A percentile compares a stretch with the other conserved stretches of the same genome.
These are phyloP conservation scores for Microcebus ravelobensis DNA, from an alignment of 2,113 vertebrate species.

Conservation along the genomic window DNA sequence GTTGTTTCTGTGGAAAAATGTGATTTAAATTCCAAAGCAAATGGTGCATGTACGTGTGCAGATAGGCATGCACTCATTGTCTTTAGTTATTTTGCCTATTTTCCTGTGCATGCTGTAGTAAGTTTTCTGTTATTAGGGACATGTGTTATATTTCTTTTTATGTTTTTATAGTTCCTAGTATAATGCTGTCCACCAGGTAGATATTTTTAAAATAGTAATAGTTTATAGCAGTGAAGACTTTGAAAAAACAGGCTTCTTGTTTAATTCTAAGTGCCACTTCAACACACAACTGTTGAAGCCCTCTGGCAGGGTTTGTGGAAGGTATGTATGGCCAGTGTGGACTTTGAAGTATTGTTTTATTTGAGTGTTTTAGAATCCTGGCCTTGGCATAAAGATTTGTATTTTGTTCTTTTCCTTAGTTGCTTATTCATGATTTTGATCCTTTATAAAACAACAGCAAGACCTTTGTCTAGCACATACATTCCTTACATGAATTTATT, in stretches of 20 bases:
- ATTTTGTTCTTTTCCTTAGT: not conserved
- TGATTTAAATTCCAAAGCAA: conserved; percentile 51
- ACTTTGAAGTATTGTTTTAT: conserved; percentile 27
- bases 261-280: not conserved
- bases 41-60: not conserved
- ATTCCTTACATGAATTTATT: not conserved
- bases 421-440: conserved; percentile 7
- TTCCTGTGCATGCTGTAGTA: not conserved
- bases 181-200: not conserved
- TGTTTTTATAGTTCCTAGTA: conserved; percentile 7
- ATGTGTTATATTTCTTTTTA: not conserved
- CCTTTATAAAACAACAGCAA: not conserved
- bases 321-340: not conserved
- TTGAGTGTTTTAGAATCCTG: conserved; percentile 47
- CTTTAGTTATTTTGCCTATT: not conserved
- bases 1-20: not conserved
- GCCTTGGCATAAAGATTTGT: not conserved
- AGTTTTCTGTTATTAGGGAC: not conserved
- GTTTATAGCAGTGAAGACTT: not conserved
- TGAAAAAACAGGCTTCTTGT: not conserved
- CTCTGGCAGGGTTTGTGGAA: conserved; percentile 32
- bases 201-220: conserved; percentile 35
- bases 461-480: not conserved
- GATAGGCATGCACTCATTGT: not conserved
- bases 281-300: not conserved